Evolutionary conservation across 2,888 invertebrate genomes (phyloP), one percentile per base, ranked within the genome.

Genomic region (Melipona bicolor): DNA sequence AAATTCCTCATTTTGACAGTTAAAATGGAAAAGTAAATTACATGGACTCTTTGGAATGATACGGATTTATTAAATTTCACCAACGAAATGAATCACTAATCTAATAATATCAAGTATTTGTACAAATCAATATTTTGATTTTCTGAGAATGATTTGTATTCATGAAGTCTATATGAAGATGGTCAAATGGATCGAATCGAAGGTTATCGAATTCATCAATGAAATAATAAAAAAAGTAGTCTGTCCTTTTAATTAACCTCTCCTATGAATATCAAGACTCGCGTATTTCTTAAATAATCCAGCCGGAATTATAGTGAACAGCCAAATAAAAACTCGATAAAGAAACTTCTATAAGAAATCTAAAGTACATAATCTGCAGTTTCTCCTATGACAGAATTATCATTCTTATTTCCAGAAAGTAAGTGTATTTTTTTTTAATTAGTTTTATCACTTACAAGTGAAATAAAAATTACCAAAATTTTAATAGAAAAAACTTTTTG

Each of bases 201-300:
- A 75, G 52, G 43, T 74, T 82, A 70, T 1, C 19, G 17, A 68
- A 62, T 43, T 17, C 0, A 69, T 69, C 17, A 82, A 74, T 82
- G 64, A 65, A 81, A 27, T 74, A 59, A 27, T 61, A 15, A 9
- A 68, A 36, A 76, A 65, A 43, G 24, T 50, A 65, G 15, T 32
- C 27, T 36, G 21, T 50, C 32, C 49, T 68, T 64, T 70, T 74
- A 59, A 82, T 82, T 52, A 70, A 70, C 32, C 64, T 64, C 50
- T 36, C n/a, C 74, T 65, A 74, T 74, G 70, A 82, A 74, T 65
- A 69, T 27, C 56, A 74, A 59, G 52, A 50, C 9, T 17, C 36
- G 3, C 43, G 50, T n/a, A 56, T 27, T 67, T 71, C 49, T 71
- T 72, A 68, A 83, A 76, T 61, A 36, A 83, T 5, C 49, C 32